Percentiles rank a stretch among this genome's conserved stretches.
Evolutionary conservation across 1,140 invertebrate species (phyloP).

Genomic region (Mycetomoellerius zeteki): DNA sequence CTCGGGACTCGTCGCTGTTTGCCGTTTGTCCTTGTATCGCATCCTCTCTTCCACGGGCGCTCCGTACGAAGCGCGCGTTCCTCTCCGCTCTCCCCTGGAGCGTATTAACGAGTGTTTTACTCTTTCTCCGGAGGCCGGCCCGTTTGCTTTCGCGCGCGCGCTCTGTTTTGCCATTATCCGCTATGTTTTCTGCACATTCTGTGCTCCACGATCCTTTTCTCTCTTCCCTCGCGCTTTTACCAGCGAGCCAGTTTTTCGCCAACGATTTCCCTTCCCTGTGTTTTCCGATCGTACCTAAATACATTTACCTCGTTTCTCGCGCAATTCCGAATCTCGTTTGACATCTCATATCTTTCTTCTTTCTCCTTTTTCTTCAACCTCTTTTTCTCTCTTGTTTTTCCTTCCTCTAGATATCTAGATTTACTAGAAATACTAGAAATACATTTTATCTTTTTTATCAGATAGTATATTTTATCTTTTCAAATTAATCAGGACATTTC

Average conservation of each 20-base stretch:
- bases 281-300: not conserved
- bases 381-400: not conserved
- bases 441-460: too few species aligned
- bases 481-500: not conserved
- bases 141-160: constrained; percentile 52
- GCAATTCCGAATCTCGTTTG: constrained; percentile 8
- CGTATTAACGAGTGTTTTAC: constrained; percentile 55
- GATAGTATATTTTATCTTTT: not conserved
- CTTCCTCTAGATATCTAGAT: not conserved
- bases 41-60: constrained; percentile 54
- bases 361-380: not conserved
- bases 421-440: not conserved
- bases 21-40: constrained; percentile 59
- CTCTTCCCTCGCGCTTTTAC: constrained; percentile 22
- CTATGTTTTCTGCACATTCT: constrained; percentile 28
- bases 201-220: not conserved
- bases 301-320: not conserved
- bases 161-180: constrained; percentile 30
- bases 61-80: constrained; percentile 5
- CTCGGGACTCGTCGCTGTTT: constrained; percentile 51
- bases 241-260: constrained; percentile 34
- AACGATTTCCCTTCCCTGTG: not conserved
- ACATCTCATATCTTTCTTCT: not conserved
- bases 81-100: constrained; percentile 31
- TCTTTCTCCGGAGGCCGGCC: constrained; percentile 55